phyloP scores from a whole-genome alignment of 2,113 vertebrate species.

The Falco punctatus region DNA sequence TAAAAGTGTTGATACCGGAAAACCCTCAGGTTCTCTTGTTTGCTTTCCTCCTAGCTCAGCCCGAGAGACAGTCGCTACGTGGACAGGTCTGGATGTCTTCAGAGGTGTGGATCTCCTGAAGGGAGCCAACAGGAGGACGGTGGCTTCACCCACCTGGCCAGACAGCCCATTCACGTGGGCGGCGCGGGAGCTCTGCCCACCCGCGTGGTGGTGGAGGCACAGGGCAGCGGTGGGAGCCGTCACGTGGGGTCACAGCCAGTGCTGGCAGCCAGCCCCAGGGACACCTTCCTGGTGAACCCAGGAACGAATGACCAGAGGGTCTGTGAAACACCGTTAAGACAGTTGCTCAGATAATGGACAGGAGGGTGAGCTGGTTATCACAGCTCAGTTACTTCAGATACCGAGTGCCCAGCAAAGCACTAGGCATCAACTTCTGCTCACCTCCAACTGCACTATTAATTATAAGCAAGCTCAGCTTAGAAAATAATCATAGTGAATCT shows the following conservation, averaged over 20 bases:
- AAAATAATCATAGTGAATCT: background rate
- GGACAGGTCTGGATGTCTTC: background rate
- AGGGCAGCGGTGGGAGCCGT: background rate
- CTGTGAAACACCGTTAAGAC: background rate
- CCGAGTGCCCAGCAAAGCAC: background rate
- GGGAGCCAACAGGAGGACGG: background rate
- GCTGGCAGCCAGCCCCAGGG: background rate
- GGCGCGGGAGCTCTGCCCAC: background rate
- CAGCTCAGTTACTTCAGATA: background rate
- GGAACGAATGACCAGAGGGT: background rate
- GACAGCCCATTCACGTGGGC: background rate
- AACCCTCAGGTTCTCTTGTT: background rate
- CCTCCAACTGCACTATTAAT: background rate
- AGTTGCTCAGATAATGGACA: background rate
- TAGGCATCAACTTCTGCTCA: background rate
- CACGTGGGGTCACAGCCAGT: background rate
- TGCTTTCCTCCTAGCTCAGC: background rate
- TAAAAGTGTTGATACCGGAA: background rate
- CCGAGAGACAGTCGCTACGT: background rate
- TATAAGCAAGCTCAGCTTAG: background rate
- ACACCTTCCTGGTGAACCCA: rapidly evolving
- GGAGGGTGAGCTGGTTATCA: background rate
- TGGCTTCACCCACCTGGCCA: background rate
- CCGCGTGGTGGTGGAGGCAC: rapidly evolving
- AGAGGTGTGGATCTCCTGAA: background rate